These are phyloP conservation scores for Microchirus variegatus DNA, from an alignment of 2,797 vertebrate species.

Conservation along the genomic window DNA sequence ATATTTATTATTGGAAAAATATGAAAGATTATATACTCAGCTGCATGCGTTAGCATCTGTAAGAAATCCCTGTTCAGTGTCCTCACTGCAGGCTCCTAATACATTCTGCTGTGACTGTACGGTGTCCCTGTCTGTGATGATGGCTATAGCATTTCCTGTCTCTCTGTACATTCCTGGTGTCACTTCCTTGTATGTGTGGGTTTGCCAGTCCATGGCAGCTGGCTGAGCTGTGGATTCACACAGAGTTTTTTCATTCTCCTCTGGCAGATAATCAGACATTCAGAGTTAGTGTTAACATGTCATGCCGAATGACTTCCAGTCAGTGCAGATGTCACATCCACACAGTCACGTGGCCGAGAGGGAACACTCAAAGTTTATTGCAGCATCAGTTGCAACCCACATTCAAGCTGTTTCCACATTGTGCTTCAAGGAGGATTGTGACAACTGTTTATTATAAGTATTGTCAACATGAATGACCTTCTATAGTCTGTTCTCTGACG, in stretches of 20 bases:
- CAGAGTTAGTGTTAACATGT: slow-evolving; percentile 1
- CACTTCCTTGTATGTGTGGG: slow-evolving; percentile 5
- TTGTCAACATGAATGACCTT: slow-evolving; percentile 33
- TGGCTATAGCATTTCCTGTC: slow-evolving; percentile 13
- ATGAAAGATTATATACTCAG: too few species aligned
- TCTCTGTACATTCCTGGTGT: slow-evolving; percentile 25
- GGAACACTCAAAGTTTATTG: slow-evolving; percentile 13
- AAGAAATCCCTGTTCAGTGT: slow-evolving; percentile 24
- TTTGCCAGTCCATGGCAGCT: slow-evolving; percentile 2
- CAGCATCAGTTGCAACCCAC: slow-evolving; percentile 24
- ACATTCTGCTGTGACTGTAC: slow-evolving; percentile 14
- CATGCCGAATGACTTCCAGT: slow-evolving; percentile 5
- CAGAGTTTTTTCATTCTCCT: neutral
- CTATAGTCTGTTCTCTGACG: slow-evolving; percentile 25
- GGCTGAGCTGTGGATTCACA: slow-evolving; percentile 12
- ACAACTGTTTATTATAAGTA: slow-evolving; percentile 29
- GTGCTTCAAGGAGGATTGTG: slow-evolving; percentile 18
- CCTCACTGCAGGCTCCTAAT: slow-evolving; percentile 10
- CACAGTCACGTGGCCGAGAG: neutral
- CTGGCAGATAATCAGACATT: neutral
- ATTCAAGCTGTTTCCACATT: slow-evolving; percentile 28
- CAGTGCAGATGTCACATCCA: slow-evolving; percentile 7
- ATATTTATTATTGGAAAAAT: too few species aligned
- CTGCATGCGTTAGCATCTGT: too few species aligned
- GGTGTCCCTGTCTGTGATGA: slow-evolving; percentile 9